Evolutionary conservation across 2,797 vertebrate genomes (phyloP), one percentile per base, ranked within the genome.

Genomic region (Oryzias sinensis): DNA sequence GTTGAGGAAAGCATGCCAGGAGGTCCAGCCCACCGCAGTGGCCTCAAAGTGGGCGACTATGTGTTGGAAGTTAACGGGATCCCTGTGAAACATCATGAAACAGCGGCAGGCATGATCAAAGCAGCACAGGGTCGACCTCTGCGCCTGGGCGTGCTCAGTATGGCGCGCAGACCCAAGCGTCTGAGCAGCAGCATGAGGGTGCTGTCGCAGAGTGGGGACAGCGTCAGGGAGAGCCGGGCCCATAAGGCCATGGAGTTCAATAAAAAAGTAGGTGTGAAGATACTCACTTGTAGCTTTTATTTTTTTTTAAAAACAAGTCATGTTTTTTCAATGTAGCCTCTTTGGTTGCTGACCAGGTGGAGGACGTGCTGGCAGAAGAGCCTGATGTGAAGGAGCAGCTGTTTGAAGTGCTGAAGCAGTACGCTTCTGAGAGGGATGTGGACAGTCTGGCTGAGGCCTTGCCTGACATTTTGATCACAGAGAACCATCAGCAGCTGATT

Each of bases 161-260:
- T 94, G 53, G 89, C 90, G 5, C 91, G 92, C 48, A 83, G 88
- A 0, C 90, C 85, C 65, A 80, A 88, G 65, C 75, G 90, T 18
- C 77, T 84, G 2, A 86, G 86, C 84, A 91, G 87, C 86, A 93
- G 91, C 70, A 87, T 87, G 45, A 69, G 82, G 62, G 92, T 94
- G 18, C 49, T 90, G 25, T 92, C 88, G 0, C 87, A 89, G 80
- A 90, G 90, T 0, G 87, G 89, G 0, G 90, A 93, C 1, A 65
- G 88, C 0, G 76, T 93, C 37, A 84, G 82, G 60, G 88, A 92
- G 45, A 94, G 94, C 60, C 93, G 95, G n/a, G 94, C 88, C 53
- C 90, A 92, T 83, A 96, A 96, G 55, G 96, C 96, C 3, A 91
- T 93, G 82, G 94, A 97, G 64, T 98, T 98, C 89, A 95, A 94